Base-by-base conservation (phyloP, 1,140 invertebrate species). In the Drosophila ohnishii region DNA sequence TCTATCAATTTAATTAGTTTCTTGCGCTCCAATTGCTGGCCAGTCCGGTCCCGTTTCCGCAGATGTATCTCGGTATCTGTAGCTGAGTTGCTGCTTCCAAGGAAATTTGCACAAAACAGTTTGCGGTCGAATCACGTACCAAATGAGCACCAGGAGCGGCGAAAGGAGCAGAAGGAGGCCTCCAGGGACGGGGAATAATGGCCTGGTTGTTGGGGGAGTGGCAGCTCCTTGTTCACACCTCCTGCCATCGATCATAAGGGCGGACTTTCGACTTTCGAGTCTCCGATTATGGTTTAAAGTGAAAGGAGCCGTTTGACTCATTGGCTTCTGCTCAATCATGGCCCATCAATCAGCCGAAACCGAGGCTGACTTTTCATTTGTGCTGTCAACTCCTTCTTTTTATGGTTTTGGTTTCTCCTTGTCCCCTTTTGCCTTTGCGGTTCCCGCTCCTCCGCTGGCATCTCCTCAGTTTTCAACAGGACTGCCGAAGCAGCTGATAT, bases 1-100 rank as follows among this genome's bases (percentile, higher is more conserved):
- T 83, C 67, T 73, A 88, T 87, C 79, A 87, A 83, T 83, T 87
- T 83, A 87, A 87, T 87, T 87, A 87, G 84, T 88, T 83, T 88
- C 83, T 73, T 83, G 73, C 67, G 83, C 83, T 87, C 76, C 83
- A 88, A 85, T 85, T 86, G 82, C 37, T 64, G 65, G 60, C 59
- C 71, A 35, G 35, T 42, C 69, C 19, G 16, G 19, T 19, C 35
- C 64, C 13, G 32, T 53, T 51, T 65, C 53, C n/a, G 19, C 11
- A 35, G 25, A 14, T 45, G 57, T 32, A 59, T 35, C 19, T 14
- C n/a, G 34, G 45, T 37, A 50, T 62, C 53, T 72, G 53, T 42
- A 25, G 57, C 53, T 47, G 51, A 47, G 50, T 34, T 16, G 42
- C 35, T 16, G 45, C 35, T 72, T 73, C 59, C 60, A 50, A 30